These are phyloP conservation scores for Chorisops tibialis DNA, from an alignment of 2,888 invertebrate genomes.

Conservation along the genomic window DNA sequence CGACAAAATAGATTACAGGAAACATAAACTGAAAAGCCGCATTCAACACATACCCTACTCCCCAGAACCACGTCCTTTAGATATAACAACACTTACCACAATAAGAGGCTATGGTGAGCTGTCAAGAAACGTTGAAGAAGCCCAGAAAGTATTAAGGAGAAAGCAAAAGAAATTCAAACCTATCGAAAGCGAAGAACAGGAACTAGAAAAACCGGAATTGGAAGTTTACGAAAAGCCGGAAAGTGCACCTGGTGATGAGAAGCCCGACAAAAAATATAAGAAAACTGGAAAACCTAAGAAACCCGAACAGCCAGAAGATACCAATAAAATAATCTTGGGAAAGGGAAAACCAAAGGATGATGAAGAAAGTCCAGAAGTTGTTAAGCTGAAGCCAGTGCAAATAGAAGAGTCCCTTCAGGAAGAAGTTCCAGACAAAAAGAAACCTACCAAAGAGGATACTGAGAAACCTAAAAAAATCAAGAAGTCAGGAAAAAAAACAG, in stretches of 20 bases:
- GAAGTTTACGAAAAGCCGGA: conserved; percentile 33
- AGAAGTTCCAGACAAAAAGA: conserved; percentile 46
- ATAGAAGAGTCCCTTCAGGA: conserved; percentile 54
- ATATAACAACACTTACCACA: conserved; percentile 54
- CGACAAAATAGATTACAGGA: conserved; percentile 49
- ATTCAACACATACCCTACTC: conserved; percentile 65
- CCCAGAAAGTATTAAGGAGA: conserved; percentile 61
- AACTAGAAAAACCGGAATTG: conserved; percentile 28
- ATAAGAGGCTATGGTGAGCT: conserved; percentile 62
- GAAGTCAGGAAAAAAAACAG: conserved; percentile 34
- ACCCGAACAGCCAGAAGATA: conserved; percentile 40
- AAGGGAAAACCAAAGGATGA: conserved; percentile 1
- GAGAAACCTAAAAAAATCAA: conserved; percentile 25
- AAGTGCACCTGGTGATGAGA: conserved; percentile 37
- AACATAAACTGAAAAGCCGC: conserved; percentile 63
- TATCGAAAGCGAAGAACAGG: background rate
- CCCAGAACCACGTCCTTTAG: conserved; percentile 55
- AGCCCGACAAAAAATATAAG: conserved; percentile 48
- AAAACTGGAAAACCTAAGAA: conserved; percentile 47
- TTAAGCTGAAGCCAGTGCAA: conserved; percentile 39
- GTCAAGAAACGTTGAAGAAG: conserved; percentile 67
- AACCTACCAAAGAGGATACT: conserved; percentile 52
- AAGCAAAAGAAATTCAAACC: conserved; percentile 52
- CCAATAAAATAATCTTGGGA: conserved; percentile 44
- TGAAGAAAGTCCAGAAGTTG: background rate